Evolutionary conservation across 2,888 invertebrate species (phyloP).

Genomic region (Heliconius sara): DNA sequence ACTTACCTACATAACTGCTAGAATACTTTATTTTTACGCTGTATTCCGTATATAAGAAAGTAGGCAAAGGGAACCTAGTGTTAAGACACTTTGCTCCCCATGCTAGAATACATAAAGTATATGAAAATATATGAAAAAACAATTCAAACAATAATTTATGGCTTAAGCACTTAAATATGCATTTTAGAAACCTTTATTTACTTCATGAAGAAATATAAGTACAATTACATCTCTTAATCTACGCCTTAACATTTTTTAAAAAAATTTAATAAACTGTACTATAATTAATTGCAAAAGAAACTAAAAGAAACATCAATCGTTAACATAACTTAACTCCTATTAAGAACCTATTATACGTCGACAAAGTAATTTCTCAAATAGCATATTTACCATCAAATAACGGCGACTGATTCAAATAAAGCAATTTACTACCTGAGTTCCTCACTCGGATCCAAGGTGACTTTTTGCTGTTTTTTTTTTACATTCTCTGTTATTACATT

Average conservation of each 20-base stretch:
- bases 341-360: slow-evolving; percentile 48
- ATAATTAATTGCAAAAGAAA: background rate
- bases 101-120: too few relatives aligned
- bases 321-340: slow-evolving; percentile 4
- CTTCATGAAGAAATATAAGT: too few relatives aligned
- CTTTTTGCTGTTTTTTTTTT: slow-evolving; percentile 79
- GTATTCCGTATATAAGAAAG: too few relatives aligned
- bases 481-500: slow-evolving; percentile 66
- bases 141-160: too few relatives aligned
- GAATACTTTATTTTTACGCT: background rate
- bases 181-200: too few relatives aligned
- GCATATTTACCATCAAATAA: slow-evolving; percentile 55
- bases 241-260: too few relatives aligned
- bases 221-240: too few relatives aligned
- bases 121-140: too few relatives aligned
- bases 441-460: slow-evolving; percentile 78
- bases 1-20: background rate
- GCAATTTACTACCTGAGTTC: slow-evolving; percentile 82
- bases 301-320: slow-evolving; percentile 7
- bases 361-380: slow-evolving; percentile 60
- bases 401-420: slow-evolving; percentile 73
- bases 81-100: too few relatives aligned
- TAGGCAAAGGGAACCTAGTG: too few relatives aligned
- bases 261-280: too few relatives aligned
- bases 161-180: too few relatives aligned